Evolutionary conservation across 1,140 invertebrate species (phyloP).

Genomic region (Propsilocerus akamusi): DNA sequence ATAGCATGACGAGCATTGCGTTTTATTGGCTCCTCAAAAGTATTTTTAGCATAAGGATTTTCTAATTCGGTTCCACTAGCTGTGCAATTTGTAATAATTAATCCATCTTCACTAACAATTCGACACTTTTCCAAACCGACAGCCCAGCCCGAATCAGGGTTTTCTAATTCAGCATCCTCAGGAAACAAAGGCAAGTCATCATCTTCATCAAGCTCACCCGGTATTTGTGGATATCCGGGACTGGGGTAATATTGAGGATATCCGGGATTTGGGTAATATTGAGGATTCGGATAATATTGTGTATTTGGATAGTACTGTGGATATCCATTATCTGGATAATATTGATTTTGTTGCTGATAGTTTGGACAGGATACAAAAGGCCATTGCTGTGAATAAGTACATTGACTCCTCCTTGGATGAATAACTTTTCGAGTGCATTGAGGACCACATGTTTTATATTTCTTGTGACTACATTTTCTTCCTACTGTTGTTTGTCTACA

Average conservation of each 20-base stretch:
- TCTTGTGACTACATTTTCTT: conserved; percentile 8
- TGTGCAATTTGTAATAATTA: conserved; percentile 10
- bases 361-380: neutral
- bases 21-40: neutral
- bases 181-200: neutral
- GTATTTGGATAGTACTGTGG: no score
- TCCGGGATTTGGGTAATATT: neutral
- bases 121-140: conserved; percentile 9
- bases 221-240: neutral
- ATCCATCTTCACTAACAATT: conserved; percentile 6
- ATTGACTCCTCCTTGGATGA: conserved; percentile 8
- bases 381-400: neutral
- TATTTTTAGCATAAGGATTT: neutral
- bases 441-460: conserved; percentile 13
- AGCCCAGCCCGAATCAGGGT: conserved; percentile 7
- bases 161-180: neutral
- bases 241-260: neutral
- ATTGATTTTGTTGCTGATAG: no score
- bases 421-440: conserved; percentile 15
- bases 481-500: neutral
- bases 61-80: neutral
- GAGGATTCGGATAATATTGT: neutral
- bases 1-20: conserved; percentile 8
- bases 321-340: no score
- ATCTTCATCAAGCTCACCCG: neutral